Evolutionary conservation across 2,888 invertebrate genomes (phyloP).

Genomic region (Ceraclea dissimilis): DNA sequence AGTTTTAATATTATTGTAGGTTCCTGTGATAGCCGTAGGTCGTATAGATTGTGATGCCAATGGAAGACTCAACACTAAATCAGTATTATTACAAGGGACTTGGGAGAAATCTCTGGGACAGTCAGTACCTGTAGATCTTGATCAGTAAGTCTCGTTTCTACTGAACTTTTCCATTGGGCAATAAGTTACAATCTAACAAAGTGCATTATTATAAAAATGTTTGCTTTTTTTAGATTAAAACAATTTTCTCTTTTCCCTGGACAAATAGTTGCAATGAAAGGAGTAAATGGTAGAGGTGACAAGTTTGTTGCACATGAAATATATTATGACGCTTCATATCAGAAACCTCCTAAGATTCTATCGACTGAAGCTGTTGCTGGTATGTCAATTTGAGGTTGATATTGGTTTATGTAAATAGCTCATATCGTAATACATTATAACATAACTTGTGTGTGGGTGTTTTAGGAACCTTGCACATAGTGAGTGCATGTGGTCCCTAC

Average conservation of each 20-base stretch:
- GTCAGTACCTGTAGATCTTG: constrained; percentile 42
- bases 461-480: constrained; percentile 55
- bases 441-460: neutral
- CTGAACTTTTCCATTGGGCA: too few relatives aligned
- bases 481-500: constrained; percentile 79
- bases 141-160: constrained; percentile 38
- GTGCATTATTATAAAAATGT: too few relatives aligned
- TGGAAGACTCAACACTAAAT: constrained; percentile 62
- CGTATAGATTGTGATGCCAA: constrained; percentile 69
- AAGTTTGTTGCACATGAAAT: constrained; percentile 60
- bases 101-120: constrained; percentile 48
- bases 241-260: constrained; percentile 71
- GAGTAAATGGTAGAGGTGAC: constrained; percentile 63
- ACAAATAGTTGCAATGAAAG: constrained; percentile 68
- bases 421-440: neutral
- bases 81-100: constrained; percentile 62
- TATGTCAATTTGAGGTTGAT: too few relatives aligned
- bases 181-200: neutral
- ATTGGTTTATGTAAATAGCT: too few relatives aligned
- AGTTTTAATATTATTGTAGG: constrained; percentile 28
- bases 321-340: constrained; percentile 43
- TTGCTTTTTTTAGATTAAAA: constrained; percentile 34
- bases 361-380: constrained; percentile 13
- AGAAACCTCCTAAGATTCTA: constrained; percentile 15
- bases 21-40: constrained; percentile 51